Evolutionary conservation across 2,113 vertebrate species (phyloP).

Genomic region (Phrynosoma platyrhinos): DNA sequence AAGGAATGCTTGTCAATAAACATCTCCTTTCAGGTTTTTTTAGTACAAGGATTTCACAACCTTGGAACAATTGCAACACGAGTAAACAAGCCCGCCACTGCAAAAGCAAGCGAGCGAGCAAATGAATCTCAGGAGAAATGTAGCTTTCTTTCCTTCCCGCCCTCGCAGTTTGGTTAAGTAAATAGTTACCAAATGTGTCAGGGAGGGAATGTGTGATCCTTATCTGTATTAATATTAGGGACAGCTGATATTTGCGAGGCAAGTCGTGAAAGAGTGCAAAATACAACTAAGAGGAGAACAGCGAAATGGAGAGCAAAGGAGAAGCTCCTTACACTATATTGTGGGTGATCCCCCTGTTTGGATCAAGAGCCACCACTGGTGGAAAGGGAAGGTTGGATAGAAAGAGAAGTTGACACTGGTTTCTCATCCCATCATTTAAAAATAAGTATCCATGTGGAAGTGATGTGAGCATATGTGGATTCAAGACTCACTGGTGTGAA

Average conservation of each 20-base stretch:
- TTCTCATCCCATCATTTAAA: background rate
- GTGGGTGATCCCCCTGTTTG: no score
- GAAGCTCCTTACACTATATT: no score
- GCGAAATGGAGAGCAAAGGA: background rate
- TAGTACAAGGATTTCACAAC: slow-evolving; percentile 79
- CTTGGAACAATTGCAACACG: slow-evolving; percentile 70
- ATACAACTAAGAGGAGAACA: background rate
- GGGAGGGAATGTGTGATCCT: slow-evolving; percentile 46
- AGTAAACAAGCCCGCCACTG: slow-evolving; percentile 69
- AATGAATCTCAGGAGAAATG: slow-evolving; percentile 73
- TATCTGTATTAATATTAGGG: slow-evolving; percentile 43
- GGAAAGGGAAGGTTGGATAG: background rate
- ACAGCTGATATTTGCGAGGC: slow-evolving; percentile 42
- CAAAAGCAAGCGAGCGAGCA: background rate
- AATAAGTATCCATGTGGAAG: background rate
- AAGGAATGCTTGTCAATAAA: slow-evolving; percentile 76
- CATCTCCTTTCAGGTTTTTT: slow-evolving; percentile 76
- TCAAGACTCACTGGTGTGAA: no score
- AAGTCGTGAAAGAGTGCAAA: slow-evolving; percentile 23
- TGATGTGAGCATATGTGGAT: no score
- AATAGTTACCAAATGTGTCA: slow-evolving; percentile 72
- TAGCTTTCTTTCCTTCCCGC: slow-evolving; percentile 59
- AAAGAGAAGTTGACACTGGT: slow-evolving; percentile 23
- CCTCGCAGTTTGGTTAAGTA: slow-evolving; percentile 69
- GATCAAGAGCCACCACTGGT: background rate